Evolutionary conservation across 2,113 vertebrate genomes (phyloP), one percentile per base, ranked within the genome.

Genomic region (Gobiocypris rarus): DNA sequence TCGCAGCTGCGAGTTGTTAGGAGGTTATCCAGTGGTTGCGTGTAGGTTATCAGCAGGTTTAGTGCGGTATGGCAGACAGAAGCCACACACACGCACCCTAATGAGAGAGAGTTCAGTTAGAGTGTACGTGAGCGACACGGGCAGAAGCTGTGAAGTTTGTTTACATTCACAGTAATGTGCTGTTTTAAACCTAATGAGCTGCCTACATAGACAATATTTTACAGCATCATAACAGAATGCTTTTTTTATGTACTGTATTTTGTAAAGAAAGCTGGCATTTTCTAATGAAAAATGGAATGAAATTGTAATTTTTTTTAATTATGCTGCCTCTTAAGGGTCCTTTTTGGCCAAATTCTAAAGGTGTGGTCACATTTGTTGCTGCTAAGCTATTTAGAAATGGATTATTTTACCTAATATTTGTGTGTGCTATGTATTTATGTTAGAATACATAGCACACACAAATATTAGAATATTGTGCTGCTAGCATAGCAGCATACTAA

Each of bases 31-130:
- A 50, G 61, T 50, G 17, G 59, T 69, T 81, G 4, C 45, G 48
- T 19, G 13, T 45, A 88, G 86, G 87, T 88, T 85, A 87, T 85
- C 83, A 43, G 56, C 41, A 15, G 41, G 24, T 54, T 61, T n/a
- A 5, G 48, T 45, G 79, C 58, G 13, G 58, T n/a, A 22, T 24
- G 65, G 71, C 59, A 24, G 80, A 87, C 84, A 83, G 81, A 80
- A 75, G 81, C 69, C 38, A 74, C 58, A 74, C 83, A 41, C 83
- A 28, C 67, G 14, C 38, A 10, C 5, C 26, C 52, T 83, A 75
- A 85, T 78, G 73, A 71, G 75, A 43, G 19, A 24, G 76, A 43
- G 54, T 24, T 80, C 10, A n/a, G 45, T 19, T 22, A 17, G 65
- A 54, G 43, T 13, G 26, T 17, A 67, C 2, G 24, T n/a, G 41